Percentiles rank a stretch among this genome's conserved stretches.
Conservation (phyloP, 2,797 vertebrate genomes). For the Melanotaenia nigrans region DNA sequence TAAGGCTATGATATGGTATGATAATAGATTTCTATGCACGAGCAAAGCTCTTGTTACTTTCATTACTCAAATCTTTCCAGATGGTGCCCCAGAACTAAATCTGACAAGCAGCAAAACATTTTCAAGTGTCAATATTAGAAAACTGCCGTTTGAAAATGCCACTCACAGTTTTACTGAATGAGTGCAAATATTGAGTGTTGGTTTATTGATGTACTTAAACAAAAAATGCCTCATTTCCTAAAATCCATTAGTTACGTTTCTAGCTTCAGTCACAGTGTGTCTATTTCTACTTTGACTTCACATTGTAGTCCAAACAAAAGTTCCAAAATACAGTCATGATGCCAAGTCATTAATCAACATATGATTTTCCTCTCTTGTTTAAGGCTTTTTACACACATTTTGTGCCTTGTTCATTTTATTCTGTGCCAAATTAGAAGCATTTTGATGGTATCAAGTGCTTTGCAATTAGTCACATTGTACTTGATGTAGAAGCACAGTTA, state of each 20-base stretch:
- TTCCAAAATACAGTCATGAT: slow-evolving; percentile 1
- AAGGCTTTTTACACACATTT: slow-evolving; percentile 18
- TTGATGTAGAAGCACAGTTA: slow-evolving; percentile 70
- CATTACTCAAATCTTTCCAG: slow-evolving; percentile 17
- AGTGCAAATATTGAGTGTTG: background rate
- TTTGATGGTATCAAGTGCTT: slow-evolving; percentile 71
- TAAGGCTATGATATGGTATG: background rate
- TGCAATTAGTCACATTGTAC: slow-evolving; percentile 77
- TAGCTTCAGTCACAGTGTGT: background rate
- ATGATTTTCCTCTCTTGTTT: background rate
- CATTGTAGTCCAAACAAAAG: background rate
- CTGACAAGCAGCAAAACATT: background rate
- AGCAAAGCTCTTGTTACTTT: slow-evolving; percentile 13
- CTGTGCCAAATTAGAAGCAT: slow-evolving; percentile 70
- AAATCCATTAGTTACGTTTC: background rate
- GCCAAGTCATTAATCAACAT: slow-evolving; percentile 18
- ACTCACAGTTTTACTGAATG: background rate
- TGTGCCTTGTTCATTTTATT: slow-evolving; percentile 56
- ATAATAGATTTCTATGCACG: background rate
- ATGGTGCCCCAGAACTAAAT: slow-evolving; percentile 25
- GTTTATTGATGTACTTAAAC: background rate
- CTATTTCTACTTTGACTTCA: background rate
- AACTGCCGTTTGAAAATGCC: background rate
- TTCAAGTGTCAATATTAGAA: slow-evolving; percentile 2
- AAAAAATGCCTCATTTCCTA: background rate